phyloP scores from a whole-genome alignment of 2,888 invertebrate genomes.

The Chromoteleia sp. region DNA sequence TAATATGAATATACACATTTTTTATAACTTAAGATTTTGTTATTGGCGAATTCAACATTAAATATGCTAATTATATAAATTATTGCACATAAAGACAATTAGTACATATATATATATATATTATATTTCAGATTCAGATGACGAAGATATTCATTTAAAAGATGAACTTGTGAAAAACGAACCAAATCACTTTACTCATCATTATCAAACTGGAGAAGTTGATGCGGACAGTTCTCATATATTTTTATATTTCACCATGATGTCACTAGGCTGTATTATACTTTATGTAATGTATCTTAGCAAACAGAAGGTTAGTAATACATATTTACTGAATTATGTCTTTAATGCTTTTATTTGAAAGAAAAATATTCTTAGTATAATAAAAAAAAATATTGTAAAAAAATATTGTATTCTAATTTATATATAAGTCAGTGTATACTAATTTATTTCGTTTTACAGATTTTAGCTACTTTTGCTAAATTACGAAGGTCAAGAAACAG shows the following conservation, averaged over 20 bases:
- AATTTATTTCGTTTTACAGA: constrained; percentile 82
- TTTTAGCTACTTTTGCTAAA: constrained; percentile 88
- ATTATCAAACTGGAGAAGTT: constrained; percentile 79
- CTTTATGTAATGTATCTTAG: constrained; percentile 88
- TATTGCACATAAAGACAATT: too few relatives aligned
- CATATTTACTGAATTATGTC: too few relatives aligned
- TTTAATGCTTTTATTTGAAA: neutral
- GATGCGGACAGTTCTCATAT: constrained; percentile 85
- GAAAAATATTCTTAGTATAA: too few relatives aligned
- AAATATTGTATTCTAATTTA: constrained; percentile 2
- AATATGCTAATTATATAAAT: too few relatives aligned
- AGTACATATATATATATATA: neutral
- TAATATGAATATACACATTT: too few relatives aligned
- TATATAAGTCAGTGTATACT: too few relatives aligned
- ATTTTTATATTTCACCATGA: constrained; percentile 89
- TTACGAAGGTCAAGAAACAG: constrained; percentile 85
- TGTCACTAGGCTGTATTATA: constrained; percentile 87
- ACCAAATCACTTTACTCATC: constrained; percentile 1
- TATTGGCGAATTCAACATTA: too few relatives aligned
- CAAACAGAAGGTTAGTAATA: constrained; percentile 87
- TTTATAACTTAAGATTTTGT: too few relatives aligned
- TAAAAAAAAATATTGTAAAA: neutral
- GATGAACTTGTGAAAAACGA: constrained; percentile 22
- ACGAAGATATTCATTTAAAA: constrained; percentile 13
- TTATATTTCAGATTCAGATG: constrained; percentile 20